Conservation (phyloP, 1,140 invertebrate species). For the honey bee (Apis mellifera) region Amel_HAv3.1 CM009939.2:4821501-4822000, state of each 20-base stretch:
- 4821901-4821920: constrained; percentile 22
- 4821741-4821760: constrained; percentile 46
- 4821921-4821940: background rate
- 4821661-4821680: constrained; percentile 70
- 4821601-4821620: background rate
- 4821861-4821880: background rate
- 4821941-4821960: constrained; percentile 5
- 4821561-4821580: background rate
- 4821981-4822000: background rate
- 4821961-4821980: constrained; percentile 14
- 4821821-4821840: too few relatives aligned
- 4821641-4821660: constrained; percentile 63
- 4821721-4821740: constrained; percentile 50
- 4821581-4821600: background rate
- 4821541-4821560: background rate
- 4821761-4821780: background rate
- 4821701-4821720: constrained; percentile 43
- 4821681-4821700: constrained; percentile 61
- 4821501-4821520: too few relatives aligned
- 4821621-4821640: constrained; percentile 20
- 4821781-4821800: constrained; percentile 36
- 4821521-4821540: too few relatives aligned
- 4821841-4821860: background rate
- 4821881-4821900: background rate
- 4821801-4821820: background rate